These are phyloP conservation scores for Microchirus variegatus DNA, from an alignment of 2,797 vertebrate genomes.

Conservation along the genomic window DNA sequence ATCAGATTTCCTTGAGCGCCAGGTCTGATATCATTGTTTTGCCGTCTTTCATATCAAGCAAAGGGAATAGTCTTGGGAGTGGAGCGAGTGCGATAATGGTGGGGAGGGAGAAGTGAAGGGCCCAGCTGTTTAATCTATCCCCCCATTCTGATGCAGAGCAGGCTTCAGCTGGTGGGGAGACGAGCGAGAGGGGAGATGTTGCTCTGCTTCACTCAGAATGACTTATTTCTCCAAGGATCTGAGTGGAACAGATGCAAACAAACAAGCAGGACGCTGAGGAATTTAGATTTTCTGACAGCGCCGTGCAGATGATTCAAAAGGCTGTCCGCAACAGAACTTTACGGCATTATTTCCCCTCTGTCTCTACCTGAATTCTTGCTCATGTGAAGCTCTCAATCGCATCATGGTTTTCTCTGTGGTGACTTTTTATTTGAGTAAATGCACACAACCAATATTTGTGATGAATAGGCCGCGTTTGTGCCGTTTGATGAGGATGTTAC, in stretches of 20 bases:
- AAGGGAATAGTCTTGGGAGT: slow-evolving; percentile 40
- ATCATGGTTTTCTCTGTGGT: background rate
- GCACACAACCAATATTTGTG: background rate
- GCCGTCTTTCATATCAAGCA: slow-evolving; percentile 28
- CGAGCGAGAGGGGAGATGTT: slow-evolving; percentile 26
- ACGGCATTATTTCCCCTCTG: background rate
- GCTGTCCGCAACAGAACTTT: slow-evolving; percentile 17
- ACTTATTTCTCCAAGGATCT: slow-evolving; percentile 65
- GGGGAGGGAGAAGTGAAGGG: slow-evolving; percentile 39
- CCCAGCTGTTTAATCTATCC: slow-evolving; percentile 69
- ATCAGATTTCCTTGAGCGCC: slow-evolving; percentile 44
- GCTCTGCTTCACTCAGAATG: slow-evolving; percentile 48
- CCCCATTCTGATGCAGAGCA: slow-evolving; percentile 67
- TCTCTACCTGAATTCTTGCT: too few species aligned
- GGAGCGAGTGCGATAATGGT: slow-evolving; percentile 33
- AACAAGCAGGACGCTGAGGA: slow-evolving; percentile 42
- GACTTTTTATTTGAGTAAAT: slow-evolving; percentile 1
- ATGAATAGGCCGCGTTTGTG: slow-evolving; percentile 1
- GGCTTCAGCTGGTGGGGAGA: slow-evolving; percentile 33
- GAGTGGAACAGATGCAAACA: slow-evolving; percentile 49
- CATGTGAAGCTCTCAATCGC: background rate
- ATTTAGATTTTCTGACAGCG: slow-evolving; percentile 37
- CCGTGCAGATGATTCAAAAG: slow-evolving; percentile 10
- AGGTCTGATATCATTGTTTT: slow-evolving; percentile 42
- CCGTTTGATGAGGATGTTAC: slow-evolving; percentile 23